A percentile compares a stretch with the other conserved stretches of the same genome.
Evolutionary conservation across 2,888 invertebrate genomes (phyloP).

Genomic region (Drosophila diplacantha): DNA sequence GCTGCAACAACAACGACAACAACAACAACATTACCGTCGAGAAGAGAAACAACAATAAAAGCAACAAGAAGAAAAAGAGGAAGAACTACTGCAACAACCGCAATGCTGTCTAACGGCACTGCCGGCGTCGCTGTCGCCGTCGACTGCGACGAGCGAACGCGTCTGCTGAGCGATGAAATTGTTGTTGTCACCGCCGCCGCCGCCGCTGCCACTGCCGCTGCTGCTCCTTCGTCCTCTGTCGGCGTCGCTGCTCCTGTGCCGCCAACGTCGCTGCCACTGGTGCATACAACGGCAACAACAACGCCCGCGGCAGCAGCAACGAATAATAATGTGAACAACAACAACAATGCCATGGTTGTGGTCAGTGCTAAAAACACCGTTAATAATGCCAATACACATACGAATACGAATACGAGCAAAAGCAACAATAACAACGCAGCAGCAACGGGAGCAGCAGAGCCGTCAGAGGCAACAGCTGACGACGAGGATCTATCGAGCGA

Average conservation of each 20-base stretch:
- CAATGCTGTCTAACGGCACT: constrained; percentile 49
- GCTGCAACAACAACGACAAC: constrained; percentile 28
- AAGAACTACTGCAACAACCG: constrained; percentile 30
- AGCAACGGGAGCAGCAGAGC: constrained; percentile 22
- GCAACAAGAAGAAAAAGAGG: constrained; percentile 1
- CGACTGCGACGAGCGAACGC: constrained; percentile 73
- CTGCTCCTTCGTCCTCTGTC: constrained; percentile 26
- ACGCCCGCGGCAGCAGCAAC: constrained; percentile 34
- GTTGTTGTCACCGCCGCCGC: constrained; percentile 35
- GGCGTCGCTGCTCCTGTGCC: constrained; percentile 51
- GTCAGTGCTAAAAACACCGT: constrained; percentile 32
- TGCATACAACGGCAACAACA: constrained; percentile 46
- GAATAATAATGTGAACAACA: constrained; percentile 59
- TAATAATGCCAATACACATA: constrained; percentile 24
- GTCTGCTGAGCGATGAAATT: constrained; percentile 58
- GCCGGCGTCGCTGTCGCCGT: constrained; percentile 28
- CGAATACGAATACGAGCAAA: constrained; percentile 32
- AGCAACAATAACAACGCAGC: constrained; percentile 27
- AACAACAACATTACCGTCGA: neutral
- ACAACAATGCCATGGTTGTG: constrained; percentile 50
- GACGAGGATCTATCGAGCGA: constrained; percentile 67
- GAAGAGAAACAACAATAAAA: constrained; percentile 1
- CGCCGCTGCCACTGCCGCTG: constrained; percentile 21
- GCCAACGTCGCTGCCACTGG: constrained; percentile 59
- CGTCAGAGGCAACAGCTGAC: constrained; percentile 41